Conservation (phyloP, 2,888 invertebrate genomes). For the Timandra comae region DNA sequence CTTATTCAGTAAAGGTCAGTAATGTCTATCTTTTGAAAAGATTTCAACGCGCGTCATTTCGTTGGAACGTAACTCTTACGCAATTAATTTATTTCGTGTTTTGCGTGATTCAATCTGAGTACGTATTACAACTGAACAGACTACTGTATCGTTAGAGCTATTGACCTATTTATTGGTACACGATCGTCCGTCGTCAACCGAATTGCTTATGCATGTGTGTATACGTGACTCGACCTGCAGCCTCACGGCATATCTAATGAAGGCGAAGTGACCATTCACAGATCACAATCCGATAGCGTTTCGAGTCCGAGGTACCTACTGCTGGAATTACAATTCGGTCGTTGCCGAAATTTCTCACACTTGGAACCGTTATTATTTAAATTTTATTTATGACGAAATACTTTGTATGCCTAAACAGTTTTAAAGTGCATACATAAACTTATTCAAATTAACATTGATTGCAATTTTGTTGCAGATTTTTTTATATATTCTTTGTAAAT, state of each 20-base stretch:
- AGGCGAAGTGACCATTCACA: slow-evolving; percentile 33
- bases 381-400: neutral
- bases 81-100: too few species aligned
- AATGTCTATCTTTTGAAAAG: slow-evolving; percentile 8
- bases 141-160: slow-evolving; percentile 31
- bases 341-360: slow-evolving; percentile 5
- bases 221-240: slow-evolving; percentile 54
- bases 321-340: neutral
- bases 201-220: slow-evolving; percentile 68
- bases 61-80: neutral
- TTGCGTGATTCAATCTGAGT: too few species aligned
- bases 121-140: too few species aligned
- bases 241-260: slow-evolving; percentile 50
- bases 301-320: slow-evolving; percentile 15
- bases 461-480: too few species aligned
- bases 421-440: neutral
- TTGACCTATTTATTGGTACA: slow-evolving; percentile 66
- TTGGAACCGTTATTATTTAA: neutral
- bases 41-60: slow-evolving; percentile 12
- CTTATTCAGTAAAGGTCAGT: slow-evolving; percentile 7
- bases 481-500: too few species aligned
- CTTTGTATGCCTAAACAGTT: too few species aligned
- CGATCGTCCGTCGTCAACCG: slow-evolving; percentile 48
- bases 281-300: slow-evolving; percentile 25
- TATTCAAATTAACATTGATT: too few species aligned